These are phyloP conservation scores for Diabrotica undecimpunctata DNA, from an alignment of 1,140 invertebrate species.

Conservation along the genomic window DNA sequence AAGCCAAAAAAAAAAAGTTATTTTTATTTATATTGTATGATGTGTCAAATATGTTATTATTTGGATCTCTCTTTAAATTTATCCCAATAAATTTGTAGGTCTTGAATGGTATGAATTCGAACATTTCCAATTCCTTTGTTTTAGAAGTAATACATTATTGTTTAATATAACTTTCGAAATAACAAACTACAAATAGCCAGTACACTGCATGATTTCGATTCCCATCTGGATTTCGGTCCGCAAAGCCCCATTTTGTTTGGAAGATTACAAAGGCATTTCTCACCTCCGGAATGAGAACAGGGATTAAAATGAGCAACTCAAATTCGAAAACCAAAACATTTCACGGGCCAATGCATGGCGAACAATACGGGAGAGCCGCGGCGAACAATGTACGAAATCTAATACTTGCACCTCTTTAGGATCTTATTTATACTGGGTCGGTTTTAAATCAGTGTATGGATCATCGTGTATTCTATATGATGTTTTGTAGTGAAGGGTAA, in stretches of 20 bases:
- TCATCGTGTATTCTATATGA: no score
- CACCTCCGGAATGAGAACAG: slow-evolving; percentile 4
- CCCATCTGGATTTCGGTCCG: neutral
- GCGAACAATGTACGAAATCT: slow-evolving; percentile 4
- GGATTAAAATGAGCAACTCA: slow-evolving; percentile 16
- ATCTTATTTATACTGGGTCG: no score
- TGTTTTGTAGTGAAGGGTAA: no score
- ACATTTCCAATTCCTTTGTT: neutral
- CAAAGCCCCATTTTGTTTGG: slow-evolving; percentile 5
- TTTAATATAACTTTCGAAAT: neutral
- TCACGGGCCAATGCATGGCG: slow-evolving; percentile 7
- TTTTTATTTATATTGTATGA: no score
- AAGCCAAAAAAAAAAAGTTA: no score
- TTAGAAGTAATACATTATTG: neutral
- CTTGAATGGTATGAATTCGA: neutral
- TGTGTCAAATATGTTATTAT: no score
- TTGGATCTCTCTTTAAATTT: neutral
- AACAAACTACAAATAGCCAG: neutral
- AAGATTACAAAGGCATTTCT: slow-evolving; percentile 14
- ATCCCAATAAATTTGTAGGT: neutral
- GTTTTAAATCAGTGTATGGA: no score
- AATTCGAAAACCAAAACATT: slow-evolving; percentile 11
- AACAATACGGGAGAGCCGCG: no score
- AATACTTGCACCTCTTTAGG: neutral
- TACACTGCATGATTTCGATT: neutral